phyloP scores from a whole-genome alignment of 2,113 vertebrate genomes.

The Ceratotherium simum region DNA sequence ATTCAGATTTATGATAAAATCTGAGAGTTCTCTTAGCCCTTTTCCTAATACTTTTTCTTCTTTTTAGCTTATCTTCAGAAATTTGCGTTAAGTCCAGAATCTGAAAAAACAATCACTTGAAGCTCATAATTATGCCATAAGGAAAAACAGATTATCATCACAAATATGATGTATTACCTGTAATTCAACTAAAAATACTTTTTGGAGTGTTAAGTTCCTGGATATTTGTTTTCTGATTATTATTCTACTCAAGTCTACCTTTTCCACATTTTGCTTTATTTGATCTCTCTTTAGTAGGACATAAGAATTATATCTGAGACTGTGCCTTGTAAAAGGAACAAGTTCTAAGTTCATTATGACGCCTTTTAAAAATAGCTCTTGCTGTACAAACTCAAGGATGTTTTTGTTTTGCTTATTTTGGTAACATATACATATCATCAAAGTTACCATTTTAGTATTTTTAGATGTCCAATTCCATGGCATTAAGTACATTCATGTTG shows the following conservation, averaged over 20 bases:
- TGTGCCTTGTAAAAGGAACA: constrained; percentile 36
- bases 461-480: background rate
- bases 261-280: constrained; percentile 27
- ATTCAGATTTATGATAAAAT: background rate
- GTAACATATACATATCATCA: background rate
- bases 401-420: constrained; percentile 40
- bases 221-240: constrained; percentile 55
- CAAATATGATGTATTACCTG: constrained; percentile 64
- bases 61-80: constrained; percentile 23
- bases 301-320: background rate
- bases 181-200: constrained; percentile 40
- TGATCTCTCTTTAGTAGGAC: constrained; percentile 28
- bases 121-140: constrained; percentile 75
- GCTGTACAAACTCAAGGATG: constrained; percentile 23
- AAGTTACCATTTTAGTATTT: background rate
- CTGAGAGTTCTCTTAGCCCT: background rate
- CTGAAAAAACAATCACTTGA: constrained; percentile 62
- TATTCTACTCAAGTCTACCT: background rate
- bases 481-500: background rate
- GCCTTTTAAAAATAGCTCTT: constrained; percentile 30
- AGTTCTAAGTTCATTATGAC: constrained; percentile 54
- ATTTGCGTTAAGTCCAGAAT: background rate
- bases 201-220: background rate
- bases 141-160: constrained; percentile 62
- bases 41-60: background rate